A percentile compares a stretch with the other conserved stretches of the same genome.
Conservation (phyloP, 1,140 invertebrate genomes). For the Leguminivora glycinivorella region DNA sequence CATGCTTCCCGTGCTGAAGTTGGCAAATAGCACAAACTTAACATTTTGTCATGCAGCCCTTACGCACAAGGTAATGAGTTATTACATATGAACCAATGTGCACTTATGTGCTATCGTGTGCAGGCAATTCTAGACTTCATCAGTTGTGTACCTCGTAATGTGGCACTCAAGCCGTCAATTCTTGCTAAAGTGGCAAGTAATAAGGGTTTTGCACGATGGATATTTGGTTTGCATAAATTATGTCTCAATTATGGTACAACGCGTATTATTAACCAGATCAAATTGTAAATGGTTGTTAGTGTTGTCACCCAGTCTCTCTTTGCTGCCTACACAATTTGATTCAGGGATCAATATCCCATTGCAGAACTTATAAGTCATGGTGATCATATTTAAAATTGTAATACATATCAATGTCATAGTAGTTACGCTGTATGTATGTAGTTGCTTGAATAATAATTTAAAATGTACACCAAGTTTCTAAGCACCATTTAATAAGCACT, state of each 20-base stretch:
- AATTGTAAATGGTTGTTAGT: not conserved
- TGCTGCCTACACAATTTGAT: too few relatives aligned
- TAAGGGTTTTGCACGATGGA: not conserved
- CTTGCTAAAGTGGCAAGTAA: not conserved
- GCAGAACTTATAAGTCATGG: too few relatives aligned
- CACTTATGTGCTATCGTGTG: conserved; percentile 12
- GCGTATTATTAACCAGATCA: not conserved
- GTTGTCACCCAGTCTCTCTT: not conserved
- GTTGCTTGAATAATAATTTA: too few relatives aligned
- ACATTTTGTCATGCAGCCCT: conserved; percentile 2
- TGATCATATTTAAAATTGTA: too few relatives aligned
- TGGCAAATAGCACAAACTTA: not conserved
- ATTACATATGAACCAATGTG: conserved; percentile 4
- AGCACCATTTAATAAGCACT: too few relatives aligned
- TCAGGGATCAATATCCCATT: too few relatives aligned
- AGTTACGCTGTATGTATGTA: too few relatives aligned
- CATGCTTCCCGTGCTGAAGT: too few relatives aligned
- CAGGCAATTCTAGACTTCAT: conserved; percentile 3
- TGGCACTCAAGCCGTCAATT: not conserved
- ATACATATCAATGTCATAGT: too few relatives aligned
- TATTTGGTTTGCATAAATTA: not conserved
- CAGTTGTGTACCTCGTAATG: not conserved
- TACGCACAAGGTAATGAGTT: not conserved
- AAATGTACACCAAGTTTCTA: too few relatives aligned
- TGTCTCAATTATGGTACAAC: not conserved